These are phyloP conservation scores for Aphaenogaster rudis DNA, from an alignment of 1,140 invertebrate species.

Conservation along the genomic window DNA sequence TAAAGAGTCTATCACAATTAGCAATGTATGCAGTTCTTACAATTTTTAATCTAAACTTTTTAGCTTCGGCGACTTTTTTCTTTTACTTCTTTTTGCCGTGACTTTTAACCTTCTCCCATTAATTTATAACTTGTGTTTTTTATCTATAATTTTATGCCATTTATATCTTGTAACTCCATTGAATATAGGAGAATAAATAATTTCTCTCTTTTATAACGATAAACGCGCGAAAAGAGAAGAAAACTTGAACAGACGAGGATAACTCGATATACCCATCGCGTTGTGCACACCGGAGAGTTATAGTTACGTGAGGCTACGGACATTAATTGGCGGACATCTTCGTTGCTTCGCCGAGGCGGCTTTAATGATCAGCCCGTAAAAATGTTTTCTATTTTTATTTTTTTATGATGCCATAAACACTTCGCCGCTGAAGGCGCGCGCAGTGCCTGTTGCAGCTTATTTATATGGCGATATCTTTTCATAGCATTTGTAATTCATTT, in stretches of 20 bases:
- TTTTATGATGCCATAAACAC: conserved; percentile 76
- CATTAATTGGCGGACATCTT: conserved; percentile 81
- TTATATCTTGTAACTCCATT: neutral
- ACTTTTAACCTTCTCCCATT: neutral
- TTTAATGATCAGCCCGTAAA: conserved; percentile 83
- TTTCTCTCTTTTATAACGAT: conserved; percentile 9
- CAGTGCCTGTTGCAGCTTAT: conserved; percentile 55
- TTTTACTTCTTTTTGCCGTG: neutral
- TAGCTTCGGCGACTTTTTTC: neutral
- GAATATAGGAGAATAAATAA: conserved; percentile 33
- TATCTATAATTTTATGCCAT: neutral
- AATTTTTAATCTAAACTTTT: neutral
- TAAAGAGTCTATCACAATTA: neutral
- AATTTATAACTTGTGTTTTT: conserved; percentile 23
- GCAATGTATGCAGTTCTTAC: neutral
- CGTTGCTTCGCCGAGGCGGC: conserved; percentile 66
- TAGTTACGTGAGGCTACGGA: conserved; percentile 56
- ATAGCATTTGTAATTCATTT: neutral
- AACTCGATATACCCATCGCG: conserved; percentile 27
- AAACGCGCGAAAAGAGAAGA: conserved; percentile 18
- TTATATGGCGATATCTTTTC: conserved; percentile 17
- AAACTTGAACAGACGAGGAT: conserved; percentile 36
- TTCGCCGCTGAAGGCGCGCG: conserved; percentile 60
- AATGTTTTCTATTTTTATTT: conserved; percentile 80
- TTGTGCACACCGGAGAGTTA: conserved; percentile 18